Evolutionary conservation across 2,797 vertebrate genomes (phyloP).

Genomic region (Siniperca undulata): DNA sequence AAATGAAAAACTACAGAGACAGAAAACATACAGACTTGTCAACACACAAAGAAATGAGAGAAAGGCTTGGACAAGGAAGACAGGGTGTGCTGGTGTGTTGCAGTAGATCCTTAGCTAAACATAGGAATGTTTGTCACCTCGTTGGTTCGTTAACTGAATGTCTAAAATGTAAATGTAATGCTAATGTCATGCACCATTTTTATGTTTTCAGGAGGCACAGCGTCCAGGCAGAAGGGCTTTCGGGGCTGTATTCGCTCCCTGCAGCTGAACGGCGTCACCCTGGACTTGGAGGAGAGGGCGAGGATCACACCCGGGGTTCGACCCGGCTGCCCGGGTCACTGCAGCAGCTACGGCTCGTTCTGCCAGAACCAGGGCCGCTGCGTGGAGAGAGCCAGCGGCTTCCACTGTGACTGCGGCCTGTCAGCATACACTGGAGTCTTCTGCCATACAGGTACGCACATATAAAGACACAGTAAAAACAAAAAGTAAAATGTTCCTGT

Average conservation of each 20-base stretch:
- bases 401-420: slow-evolving; percentile 90
- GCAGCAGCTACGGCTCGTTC: slow-evolving; percentile 92
- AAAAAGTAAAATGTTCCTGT: background rate
- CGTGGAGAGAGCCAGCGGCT: slow-evolving; percentile 88
- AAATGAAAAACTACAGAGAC: background rate
- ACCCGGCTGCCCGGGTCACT: slow-evolving; percentile 93
- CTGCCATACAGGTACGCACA: slow-evolving; percentile 59
- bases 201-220: slow-evolving; percentile 80
- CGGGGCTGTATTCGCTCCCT: slow-evolving; percentile 93
- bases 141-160: background rate
- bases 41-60: slow-evolving; percentile 3
- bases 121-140: background rate
- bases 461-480: background rate
- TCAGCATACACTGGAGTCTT: slow-evolving; percentile 54
- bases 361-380: slow-evolving; percentile 91
- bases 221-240: slow-evolving; percentile 91
- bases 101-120: background rate
- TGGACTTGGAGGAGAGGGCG: slow-evolving; percentile 93
- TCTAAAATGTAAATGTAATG: slow-evolving; percentile 18
- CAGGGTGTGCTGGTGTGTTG: background rate
- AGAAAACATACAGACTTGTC: slow-evolving; percentile 32
- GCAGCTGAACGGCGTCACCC: slow-evolving; percentile 90
- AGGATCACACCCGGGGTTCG: slow-evolving; percentile 91
- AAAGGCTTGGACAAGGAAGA: background rate
- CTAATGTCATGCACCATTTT: background rate